Evolutionary conservation across 2,797 vertebrate species (phyloP), one percentile per base, ranked within the genome.

Genomic region (Xenops minutus): DNA sequence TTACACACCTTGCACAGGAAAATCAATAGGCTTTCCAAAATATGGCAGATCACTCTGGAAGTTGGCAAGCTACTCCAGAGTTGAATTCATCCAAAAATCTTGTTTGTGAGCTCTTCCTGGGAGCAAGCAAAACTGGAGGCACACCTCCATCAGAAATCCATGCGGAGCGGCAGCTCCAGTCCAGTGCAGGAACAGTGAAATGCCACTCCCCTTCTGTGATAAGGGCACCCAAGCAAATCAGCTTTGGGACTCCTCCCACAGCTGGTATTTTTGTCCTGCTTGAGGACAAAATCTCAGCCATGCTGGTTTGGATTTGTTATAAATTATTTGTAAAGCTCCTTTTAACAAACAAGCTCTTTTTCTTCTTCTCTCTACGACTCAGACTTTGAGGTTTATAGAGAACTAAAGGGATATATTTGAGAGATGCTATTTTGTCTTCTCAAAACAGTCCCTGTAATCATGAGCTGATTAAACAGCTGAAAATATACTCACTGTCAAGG

Each of bases 381-480:
- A 24, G 21, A 27, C 30, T 76, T 91, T 69, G 39, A 73, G 48
- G 14, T 14, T 91, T 62, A 67, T 16, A 62, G 36, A 66, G 36
- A 54, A 79, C 24, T 26, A 3, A 75, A 69, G 51, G 12, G 26
- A 49, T 72, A 62, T 36, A 68, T 22, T 27, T n/a, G 14, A 92
- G 26, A 84, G 17, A 84, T 46, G 32, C 1, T 93, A 49, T 36
- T 93, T 92, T 56, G 63, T 51, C n/a, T 55, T 82, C 67, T 87
- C 55, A 73, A 55, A 95, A 73, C 17, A 72, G 32, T 6, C 23
- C 7, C 58, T 76, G 63, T 54, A 93, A 69, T 69, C 34, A 44
- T 30, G 73, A 88, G 66, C 66, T 93, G 89, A 84, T 92, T 92
- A 92, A 90, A 85, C 17, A 78, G 51, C n/a, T 81, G 85, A 86